Base-by-base conservation (phyloP, 2,797 vertebrate genomes). In the Falco columbarius region DNA sequence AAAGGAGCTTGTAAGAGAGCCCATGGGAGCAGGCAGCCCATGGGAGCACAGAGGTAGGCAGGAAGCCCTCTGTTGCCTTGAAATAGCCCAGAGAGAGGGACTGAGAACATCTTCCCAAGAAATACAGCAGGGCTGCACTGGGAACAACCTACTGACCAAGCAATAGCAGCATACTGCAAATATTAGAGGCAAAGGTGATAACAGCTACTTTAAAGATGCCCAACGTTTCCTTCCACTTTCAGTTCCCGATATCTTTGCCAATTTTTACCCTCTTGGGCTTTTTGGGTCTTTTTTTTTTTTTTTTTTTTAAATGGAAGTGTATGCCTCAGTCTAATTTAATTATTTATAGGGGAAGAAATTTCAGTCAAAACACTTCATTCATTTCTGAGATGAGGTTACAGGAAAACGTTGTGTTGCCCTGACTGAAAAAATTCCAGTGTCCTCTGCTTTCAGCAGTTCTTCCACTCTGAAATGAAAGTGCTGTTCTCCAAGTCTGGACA, bases 291-390 rank as follows among this genome's bases (percentile, higher is more conserved):
- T 42, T 20, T 29, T 51, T 52, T 40, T 46, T 27, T 27, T 36
- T 36, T 36, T 20, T 29, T 51, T 47, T 36, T 40, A 23, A 40
- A 47, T 55, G 4, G 12, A 42, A 58, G 26, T 58, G 34, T 61
- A 52, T 87, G 21, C 21, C 16, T 89, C 54, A 67, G 23, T 70
- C 30, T 44, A 22, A 51, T 47, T 70, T 61, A 66, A 80, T 85
- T 80, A 71, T 52, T 89, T 70, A 66, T 89, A 70, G 63, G 18
- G 91, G n/a, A 81, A 85, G 16, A 44, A 92, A 77, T 83, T 93
- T 94, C 85, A 86, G 49, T 77, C 75, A 91, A 94, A 96, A 90
- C 20, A 77, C 12, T 86, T 91, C 20, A 62, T 61, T 88, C 21
- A 42, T 77, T 94, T 92, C 74, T 80, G 47, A 89, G 46, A 79